Percentiles rank a stretch among this genome's conserved stretches.
These are phyloP conservation scores for Glomeris marginata DNA, from an alignment of 2,888 invertebrate species.

Conservation along the genomic window DNA sequence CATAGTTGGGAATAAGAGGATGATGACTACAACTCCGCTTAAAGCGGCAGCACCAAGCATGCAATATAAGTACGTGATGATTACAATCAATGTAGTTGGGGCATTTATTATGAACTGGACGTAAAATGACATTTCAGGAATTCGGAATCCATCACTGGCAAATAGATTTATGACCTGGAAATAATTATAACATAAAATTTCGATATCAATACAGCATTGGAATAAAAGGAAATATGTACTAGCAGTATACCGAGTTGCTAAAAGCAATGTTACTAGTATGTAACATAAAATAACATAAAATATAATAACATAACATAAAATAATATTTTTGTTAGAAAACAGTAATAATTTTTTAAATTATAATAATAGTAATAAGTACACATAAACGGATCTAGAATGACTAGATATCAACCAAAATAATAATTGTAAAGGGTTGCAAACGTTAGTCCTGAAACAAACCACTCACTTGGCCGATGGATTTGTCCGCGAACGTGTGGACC, in stretches of 20 bases:
- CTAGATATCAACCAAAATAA: not conserved
- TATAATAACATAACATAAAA: not conserved
- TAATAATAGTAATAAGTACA: not conserved
- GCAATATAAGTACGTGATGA: conserved; percentile 35
- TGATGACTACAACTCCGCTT: conserved; percentile 35
- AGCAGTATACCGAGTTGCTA: too few relatives aligned
- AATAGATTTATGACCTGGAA: conserved; percentile 41
- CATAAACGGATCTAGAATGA: not conserved
- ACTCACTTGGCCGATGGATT: conserved; percentile 35
- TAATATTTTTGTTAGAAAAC: not conserved
- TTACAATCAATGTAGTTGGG: conserved; percentile 36
- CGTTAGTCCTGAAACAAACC: too few relatives aligned
- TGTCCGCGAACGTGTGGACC: conserved; percentile 32
- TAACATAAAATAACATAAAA: not conserved
- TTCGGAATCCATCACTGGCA: conserved; percentile 39
- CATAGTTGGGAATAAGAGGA: conserved; percentile 39
- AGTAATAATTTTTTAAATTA: conserved; percentile 1
- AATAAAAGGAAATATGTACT: too few relatives aligned
- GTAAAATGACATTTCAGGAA: conserved; percentile 38
- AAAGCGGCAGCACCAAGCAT: conserved; percentile 39
- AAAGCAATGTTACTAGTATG: too few relatives aligned
- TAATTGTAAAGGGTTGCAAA: too few relatives aligned
- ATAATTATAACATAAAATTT: not conserved
- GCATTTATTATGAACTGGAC: conserved; percentile 39
- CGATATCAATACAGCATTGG: too few relatives aligned